Conservation (phyloP, 2,888 invertebrate genomes). For the Sinhomidia bicolor region DNA sequence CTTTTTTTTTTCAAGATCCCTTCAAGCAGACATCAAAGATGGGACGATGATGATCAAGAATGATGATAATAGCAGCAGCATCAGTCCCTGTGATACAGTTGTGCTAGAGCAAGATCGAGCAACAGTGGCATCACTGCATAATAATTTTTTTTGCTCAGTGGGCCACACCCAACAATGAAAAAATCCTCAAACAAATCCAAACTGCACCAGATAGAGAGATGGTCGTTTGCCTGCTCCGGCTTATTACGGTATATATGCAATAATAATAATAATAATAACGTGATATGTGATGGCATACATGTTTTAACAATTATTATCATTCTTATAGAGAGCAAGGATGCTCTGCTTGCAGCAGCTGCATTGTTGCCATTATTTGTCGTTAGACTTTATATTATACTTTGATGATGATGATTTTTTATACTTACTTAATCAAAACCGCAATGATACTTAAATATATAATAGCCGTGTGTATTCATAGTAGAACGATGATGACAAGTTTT, state of each 20-base stretch:
- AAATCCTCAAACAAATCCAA: neutral
- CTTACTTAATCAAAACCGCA: conserved; percentile 49
- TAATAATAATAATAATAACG: neutral
- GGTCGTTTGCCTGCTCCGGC: neutral
- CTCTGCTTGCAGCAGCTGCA: neutral
- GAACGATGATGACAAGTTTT: too few relatives aligned
- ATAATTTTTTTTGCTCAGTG: conserved; percentile 14
- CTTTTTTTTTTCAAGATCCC: conserved; percentile 59
- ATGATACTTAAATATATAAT: neutral
- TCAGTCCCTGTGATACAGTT: conserved; percentile 15
- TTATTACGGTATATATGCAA: neutral
- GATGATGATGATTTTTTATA: neutral
- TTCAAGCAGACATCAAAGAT: neutral
- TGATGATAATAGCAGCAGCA: conserved; percentile 25
- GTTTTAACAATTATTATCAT: neutral
- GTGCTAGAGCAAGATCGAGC: neutral
- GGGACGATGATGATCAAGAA: conserved; percentile 48
- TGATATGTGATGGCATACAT: conserved; percentile 6
- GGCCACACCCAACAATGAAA: conserved; percentile 64
- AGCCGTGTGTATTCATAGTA: neutral
- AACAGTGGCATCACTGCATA: conserved; percentile 6
- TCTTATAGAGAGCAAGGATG: conserved; percentile 12
- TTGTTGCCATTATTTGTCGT: conserved; percentile 34
- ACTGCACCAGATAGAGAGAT: conserved; percentile 50
- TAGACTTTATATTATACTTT: neutral